phyloP scores from a whole-genome alignment of 2,113 vertebrate genomes.

The Menidia beryllina region DNA sequence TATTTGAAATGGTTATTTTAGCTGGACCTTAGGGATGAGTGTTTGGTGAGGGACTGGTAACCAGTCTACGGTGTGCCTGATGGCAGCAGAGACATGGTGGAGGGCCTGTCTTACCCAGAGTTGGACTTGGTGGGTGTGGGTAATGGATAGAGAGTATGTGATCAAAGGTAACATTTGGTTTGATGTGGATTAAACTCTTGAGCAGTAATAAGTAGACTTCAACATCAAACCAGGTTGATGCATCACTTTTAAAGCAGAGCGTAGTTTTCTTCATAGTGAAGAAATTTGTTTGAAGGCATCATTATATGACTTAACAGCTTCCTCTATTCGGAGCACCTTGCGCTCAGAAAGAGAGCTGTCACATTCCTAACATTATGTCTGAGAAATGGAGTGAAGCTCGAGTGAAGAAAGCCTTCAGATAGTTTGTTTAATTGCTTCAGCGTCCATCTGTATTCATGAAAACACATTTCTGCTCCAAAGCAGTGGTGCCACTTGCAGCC shows the following conservation, averaged over 20 bases:
- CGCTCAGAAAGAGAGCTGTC: not conserved
- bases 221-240: slow-evolving; percentile 11
- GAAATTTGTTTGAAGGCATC: not conserved
- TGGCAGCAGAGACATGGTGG: too few relatives aligned
- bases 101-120: too few relatives aligned
- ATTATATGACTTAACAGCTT: slow-evolving; percentile 7
- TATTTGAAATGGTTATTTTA: too few relatives aligned
- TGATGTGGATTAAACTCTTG: not conserved
- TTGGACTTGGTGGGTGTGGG: too few relatives aligned
- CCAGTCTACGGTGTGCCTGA: too few relatives aligned
- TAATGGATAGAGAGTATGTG: too few relatives aligned
- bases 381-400: slow-evolving; percentile 1
- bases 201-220: not conserved
- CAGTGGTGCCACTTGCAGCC: slow-evolving; percentile 35
- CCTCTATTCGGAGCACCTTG: too few relatives aligned
- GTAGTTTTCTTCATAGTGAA: not conserved
- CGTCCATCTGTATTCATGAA: not conserved
- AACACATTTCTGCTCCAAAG: slow-evolving; percentile 36
- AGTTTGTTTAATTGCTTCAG: slow-evolving; percentile 28
- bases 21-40: too few relatives aligned
- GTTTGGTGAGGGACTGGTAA: too few relatives aligned
- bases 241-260: not conserved
- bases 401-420: slow-evolving; percentile 1
- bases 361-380: slow-evolving; percentile 4
- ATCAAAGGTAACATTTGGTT: slow-evolving; percentile 4